Evolutionary conservation across 2,888 invertebrate species (phyloP), one percentile per base, ranked within the genome.

Genomic region (Diplolepis rosae): DNA sequence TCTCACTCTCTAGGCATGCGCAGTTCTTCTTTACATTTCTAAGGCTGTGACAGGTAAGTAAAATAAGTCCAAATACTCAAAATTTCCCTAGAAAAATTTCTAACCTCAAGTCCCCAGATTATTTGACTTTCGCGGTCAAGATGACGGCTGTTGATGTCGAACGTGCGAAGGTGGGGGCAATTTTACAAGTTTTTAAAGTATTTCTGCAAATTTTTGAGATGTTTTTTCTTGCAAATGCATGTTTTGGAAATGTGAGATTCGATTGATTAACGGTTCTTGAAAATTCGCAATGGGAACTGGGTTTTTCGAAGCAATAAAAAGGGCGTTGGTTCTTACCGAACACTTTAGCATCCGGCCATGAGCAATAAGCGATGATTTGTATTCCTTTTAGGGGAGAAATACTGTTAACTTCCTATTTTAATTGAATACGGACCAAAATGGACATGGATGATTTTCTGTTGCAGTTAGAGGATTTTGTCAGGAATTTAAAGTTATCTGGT

Each of bases 401-500:
- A 78, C 70, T 66, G 73, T 74, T 56, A 54, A 28, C 70, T 32
- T 18, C 56, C 32, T 51, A n/a, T n/a, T n/a, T n/a, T n/a, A 24
- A 39, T 66, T 68, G 65, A 24, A 39, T 7, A 68, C 30, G 66
- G 71, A 50, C 56, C 39, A 22, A 30, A 66, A 28, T 30, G 27
- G 15, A 54, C 45, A 45, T 66, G 27, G 28, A 39, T 67, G 45
- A 68, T 75, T 74, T 74, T 0, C 71, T 76, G 65, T 85, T 84
- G 35, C 81, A 89, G 89, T 75, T 87, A 71, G 89, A 89, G 71
- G 74, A 84, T 42, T 83, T 89, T 77, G 89, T 95, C 81, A 92
- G 97, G 80, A 95, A 94, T 69, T 90, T 97, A 72, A 95, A 95
- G 87, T 91, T 98, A 82, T 94, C 96, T 52, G 99, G 99, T 66